Conservation (phyloP, 2,797 vertebrate genomes). For the Hypotaenidia philippensis region DNA sequence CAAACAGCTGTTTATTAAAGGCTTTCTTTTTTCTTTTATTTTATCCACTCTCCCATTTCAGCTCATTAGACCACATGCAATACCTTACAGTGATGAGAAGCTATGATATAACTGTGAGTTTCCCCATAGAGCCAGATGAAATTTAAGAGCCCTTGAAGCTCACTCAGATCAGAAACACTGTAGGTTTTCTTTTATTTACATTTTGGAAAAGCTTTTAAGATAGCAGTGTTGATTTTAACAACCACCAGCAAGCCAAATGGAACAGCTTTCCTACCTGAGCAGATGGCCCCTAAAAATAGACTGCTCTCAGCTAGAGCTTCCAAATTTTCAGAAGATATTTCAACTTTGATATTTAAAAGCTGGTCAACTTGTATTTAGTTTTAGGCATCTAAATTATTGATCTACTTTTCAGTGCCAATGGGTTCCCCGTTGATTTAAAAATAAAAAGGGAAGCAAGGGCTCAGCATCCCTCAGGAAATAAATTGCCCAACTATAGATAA, state of each 20-base stretch:
- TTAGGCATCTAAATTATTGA: not conserved
- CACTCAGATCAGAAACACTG: not conserved
- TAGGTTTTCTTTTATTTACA: slow-evolving; percentile 4
- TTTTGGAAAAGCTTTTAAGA: not conserved
- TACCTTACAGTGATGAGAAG: not conserved
- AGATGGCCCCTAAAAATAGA: slow-evolving; percentile 40
- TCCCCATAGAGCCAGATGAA: slow-evolving; percentile 9
- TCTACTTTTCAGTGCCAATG: not conserved
- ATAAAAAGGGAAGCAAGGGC: not conserved
- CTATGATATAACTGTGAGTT: not conserved
- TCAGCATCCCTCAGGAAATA: not conserved
- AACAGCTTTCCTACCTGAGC: slow-evolving; percentile 47
- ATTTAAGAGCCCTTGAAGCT: not conserved
- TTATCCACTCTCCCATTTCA: not conserved
- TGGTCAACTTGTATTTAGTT: not conserved
- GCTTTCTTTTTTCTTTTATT: not conserved
- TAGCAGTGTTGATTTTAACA: slow-evolving; percentile 7
- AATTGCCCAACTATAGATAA: not conserved
- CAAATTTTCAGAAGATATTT: not conserved
- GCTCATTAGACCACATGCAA: not conserved
- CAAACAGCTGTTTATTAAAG: not conserved
- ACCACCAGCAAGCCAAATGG: not conserved
- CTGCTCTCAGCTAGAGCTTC: not conserved
- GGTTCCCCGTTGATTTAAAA: not conserved
- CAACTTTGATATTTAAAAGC: not conserved